Base-by-base conservation (phyloP, 2,888 invertebrate genomes). In the Muschampia plurimacula region DNA sequence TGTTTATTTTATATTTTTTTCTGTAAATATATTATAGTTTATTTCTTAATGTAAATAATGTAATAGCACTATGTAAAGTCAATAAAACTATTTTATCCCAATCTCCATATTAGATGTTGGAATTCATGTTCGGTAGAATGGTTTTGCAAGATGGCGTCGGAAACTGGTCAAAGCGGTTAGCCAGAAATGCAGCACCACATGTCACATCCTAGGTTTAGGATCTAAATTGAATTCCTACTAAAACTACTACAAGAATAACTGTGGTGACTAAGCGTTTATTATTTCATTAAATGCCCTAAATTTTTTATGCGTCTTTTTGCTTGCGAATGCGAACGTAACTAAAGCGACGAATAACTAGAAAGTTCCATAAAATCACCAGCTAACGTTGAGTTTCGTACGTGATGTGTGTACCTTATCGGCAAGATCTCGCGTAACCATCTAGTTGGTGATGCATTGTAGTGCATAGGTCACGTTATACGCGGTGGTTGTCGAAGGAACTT, bases 131-230 rank as follows among this genome's bases (percentile, higher is more conserved):
- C 22, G 22, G 52, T 9, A 12, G n/a, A 49, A 49, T 6, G 49
- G 22, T 52, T 52, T 52, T 5, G 52, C 52, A 52, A 52, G 22
- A 52, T 52, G 52, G 52, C 52, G 52, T 52, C 52, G 52, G 52
- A 52, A 52, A 22, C 22, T 22, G 15, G 9, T 52, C 15, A 22
- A 22, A 15, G 52, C 13, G 52, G 52, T 52, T 52, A 52, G 52
- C 52, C 52, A 15, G 52, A n/a, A 22, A 52, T 52, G 52, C 52
- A 52, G 22, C 52, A 52, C 52, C 46, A n/a, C 49, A 52, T 52
- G 52, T 52, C 52, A 52, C 52, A 15, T 52, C 49, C 49, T 49
- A 49, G 15, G 10, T 52, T 15, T 52, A 52, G 52, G 52, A 52
- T 52, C 52, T 52, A 15, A 52, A 52, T 52, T 52, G 52, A 15